A percentile compares a stretch with the other conserved stretches of the same genome.
These are phyloP conservation scores for Chloroceryle aenea DNA, from an alignment of 2,113 vertebrate species.

Conservation along the genomic window DNA sequence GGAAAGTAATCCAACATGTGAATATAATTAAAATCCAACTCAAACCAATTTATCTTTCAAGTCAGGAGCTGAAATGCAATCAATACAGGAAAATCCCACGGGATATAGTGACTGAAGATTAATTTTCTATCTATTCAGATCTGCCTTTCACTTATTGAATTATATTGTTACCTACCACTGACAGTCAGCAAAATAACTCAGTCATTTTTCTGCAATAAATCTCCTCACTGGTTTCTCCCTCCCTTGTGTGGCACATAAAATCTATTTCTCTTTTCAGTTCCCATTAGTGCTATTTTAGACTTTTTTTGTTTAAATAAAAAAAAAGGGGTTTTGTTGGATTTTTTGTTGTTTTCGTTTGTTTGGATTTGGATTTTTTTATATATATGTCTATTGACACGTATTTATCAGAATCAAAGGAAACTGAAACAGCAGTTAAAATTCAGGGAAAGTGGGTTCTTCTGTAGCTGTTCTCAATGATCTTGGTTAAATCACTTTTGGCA, in stretches of 20 bases:
- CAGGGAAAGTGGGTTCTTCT: not conserved
- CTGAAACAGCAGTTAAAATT: not conserved
- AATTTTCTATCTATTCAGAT: conserved; percentile 73
- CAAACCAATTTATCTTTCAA: conserved; percentile 57
- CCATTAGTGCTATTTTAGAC: not conserved
- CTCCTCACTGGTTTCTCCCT: conserved; percentile 5
- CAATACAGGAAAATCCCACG: conserved; percentile 64
- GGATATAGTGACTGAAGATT: conserved; percentile 63
- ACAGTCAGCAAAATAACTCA: conserved; percentile 55
- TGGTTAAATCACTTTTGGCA: not conserved
- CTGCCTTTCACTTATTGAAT: conserved; percentile 54
- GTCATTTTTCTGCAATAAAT: conserved; percentile 41
- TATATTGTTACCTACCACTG: conserved; percentile 32
- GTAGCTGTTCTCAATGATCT: not conserved
- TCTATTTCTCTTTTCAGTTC: conserved; percentile 22
- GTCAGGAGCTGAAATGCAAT: conserved; percentile 59
- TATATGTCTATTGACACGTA: not conserved
- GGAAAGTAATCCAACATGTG: conserved; percentile 31
- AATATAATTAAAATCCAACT: conserved; percentile 71
- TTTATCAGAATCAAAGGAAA: not conserved
- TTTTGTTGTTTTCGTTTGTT: not conserved
- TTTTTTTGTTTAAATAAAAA: not conserved
- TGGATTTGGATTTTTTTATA: not conserved
- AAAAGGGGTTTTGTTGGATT: not conserved
- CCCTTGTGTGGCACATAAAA: not conserved